Conservation (phyloP, 2,113 vertebrate genomes). For the Tinamus guttatus region DNA sequence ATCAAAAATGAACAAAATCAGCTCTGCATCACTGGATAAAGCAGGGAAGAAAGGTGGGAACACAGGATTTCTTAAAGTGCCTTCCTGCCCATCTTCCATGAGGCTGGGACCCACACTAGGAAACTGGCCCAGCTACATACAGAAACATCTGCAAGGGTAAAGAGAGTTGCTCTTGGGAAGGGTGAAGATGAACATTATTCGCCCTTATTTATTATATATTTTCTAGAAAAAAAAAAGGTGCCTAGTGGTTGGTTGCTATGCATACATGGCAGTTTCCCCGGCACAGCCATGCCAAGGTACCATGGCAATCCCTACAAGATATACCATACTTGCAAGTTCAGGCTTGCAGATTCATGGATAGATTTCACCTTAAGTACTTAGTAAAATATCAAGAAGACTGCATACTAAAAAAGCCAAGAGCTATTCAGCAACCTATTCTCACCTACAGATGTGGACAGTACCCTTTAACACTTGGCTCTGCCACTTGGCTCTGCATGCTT, state of each 20-base stretch:
- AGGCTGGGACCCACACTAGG: no score
- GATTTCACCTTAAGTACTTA: not conserved
- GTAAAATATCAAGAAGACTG: not conserved
- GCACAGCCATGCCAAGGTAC: not conserved
- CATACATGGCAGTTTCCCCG: not conserved
- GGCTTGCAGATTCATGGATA: not conserved
- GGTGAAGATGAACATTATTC: not conserved
- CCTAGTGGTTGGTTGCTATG: not conserved
- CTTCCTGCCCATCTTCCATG: not conserved
- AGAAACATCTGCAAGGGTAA: not conserved
- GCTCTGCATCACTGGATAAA: not conserved
- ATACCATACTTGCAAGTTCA: not conserved
- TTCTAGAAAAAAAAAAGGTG: not conserved
- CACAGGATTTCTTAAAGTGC: not conserved
- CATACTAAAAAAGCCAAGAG: not conserved
- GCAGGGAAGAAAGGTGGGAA: not conserved
- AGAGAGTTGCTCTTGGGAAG: not conserved
- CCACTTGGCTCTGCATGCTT: not conserved
- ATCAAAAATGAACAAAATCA: not conserved
- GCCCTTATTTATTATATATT: not conserved
- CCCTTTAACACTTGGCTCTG: not conserved
- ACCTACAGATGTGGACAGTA: not conserved
- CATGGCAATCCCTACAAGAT: not conserved
- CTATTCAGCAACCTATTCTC: not conserved
- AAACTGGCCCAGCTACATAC: not conserved